A percentile compares a stretch with the other conserved stretches of the same genome.
phyloP scores from a whole-genome alignment of 1,140 invertebrate genomes.

The Atta cephalotes region DNA sequence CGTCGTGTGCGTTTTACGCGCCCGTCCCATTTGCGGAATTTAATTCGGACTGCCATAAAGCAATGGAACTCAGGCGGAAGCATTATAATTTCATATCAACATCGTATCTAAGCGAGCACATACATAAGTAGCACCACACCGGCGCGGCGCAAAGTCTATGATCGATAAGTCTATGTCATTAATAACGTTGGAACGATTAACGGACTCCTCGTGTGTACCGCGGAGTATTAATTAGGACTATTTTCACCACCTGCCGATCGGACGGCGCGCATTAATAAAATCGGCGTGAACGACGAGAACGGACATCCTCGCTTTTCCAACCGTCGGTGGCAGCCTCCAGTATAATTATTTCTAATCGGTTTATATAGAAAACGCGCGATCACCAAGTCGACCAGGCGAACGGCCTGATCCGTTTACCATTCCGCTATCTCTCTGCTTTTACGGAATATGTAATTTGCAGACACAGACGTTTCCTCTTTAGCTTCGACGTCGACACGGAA shows the following conservation, averaged over 20 bases:
- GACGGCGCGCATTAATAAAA: conserved; percentile 58
- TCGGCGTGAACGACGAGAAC: background rate
- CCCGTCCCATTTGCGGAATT: conserved; percentile 26
- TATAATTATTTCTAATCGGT: conserved; percentile 74
- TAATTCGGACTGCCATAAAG: conserved; percentile 28
- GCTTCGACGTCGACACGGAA: background rate
- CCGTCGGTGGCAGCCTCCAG: conserved; percentile 23
- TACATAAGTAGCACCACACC: background rate
- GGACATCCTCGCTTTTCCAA: conserved; percentile 61
- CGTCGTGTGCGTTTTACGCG: conserved; percentile 7
- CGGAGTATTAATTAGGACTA: conserved; percentile 38
- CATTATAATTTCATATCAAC: conserved; percentile 31
- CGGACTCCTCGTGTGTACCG: background rate
- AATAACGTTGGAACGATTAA: conserved; percentile 33
- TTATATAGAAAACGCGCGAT: conserved; percentile 69
- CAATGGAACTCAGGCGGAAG: background rate
- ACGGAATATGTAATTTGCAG: conserved; percentile 19
- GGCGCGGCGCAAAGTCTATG: background rate
- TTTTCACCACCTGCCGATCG: conserved; percentile 58
- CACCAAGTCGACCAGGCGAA: conserved; percentile 24
- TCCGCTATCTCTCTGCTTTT: conserved; percentile 35
- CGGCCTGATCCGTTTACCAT: conserved; percentile 49
- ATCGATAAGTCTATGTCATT: conserved; percentile 17
- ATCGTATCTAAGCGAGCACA: background rate
- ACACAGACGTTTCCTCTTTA: background rate